phyloP scores from a whole-genome alignment of 1,140 invertebrate genomes.

The Colletes latitarsis region DNA sequence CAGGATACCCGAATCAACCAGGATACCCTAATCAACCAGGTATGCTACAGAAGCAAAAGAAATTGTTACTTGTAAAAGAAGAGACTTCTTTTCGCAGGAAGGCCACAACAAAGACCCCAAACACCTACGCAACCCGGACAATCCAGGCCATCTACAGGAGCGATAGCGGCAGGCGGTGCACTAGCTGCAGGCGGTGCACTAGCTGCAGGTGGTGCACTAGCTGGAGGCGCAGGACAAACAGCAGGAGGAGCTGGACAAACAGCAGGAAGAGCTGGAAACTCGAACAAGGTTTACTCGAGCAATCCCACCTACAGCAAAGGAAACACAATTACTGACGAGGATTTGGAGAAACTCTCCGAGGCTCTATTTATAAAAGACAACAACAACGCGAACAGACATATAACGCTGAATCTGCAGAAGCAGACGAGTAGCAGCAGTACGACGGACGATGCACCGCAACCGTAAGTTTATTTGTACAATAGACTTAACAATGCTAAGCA shows the following conservation, averaged over 20 bases:
- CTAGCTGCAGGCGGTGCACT: conserved; percentile 40
- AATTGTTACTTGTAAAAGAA: neutral
- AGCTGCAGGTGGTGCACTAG: conserved; percentile 46
- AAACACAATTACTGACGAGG: conserved; percentile 81
- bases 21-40: neutral
- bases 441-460: conserved; percentile 87
- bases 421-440: conserved; percentile 85
- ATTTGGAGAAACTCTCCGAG: conserved; percentile 86
- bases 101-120: conserved; percentile 2
- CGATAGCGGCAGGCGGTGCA: conserved; percentile 20
- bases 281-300: conserved; percentile 66
- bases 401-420: conserved; percentile 87
- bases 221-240: conserved; percentile 17
- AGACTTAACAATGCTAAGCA: neutral
- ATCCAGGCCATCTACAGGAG: conserved; percentile 34
- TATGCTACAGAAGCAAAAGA: no score
- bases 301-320: conserved; percentile 77
- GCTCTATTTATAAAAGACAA: conserved; percentile 86
- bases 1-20: no score
- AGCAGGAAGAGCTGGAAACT: conserved; percentile 5
- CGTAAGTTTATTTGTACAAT: conserved; percentile 81
- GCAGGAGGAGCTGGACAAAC: conserved; percentile 1
- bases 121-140: conserved; percentile 29
- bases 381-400: conserved; percentile 85
- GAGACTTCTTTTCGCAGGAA: neutral